Evolutionary conservation across 2,797 vertebrate species (phyloP).

Genomic region (Apodemus agrarius): DNA sequence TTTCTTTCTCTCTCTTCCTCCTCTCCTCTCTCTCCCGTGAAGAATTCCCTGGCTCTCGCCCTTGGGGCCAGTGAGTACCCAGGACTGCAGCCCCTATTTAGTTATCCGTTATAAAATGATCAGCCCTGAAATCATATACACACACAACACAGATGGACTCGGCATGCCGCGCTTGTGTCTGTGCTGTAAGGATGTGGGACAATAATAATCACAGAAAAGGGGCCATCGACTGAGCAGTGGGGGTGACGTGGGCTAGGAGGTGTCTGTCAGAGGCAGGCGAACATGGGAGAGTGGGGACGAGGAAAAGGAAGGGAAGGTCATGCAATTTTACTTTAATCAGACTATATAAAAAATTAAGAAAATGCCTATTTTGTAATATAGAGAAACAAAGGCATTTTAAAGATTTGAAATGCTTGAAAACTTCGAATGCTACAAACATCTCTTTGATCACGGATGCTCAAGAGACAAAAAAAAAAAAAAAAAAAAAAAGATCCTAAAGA

Average conservation of each 20-base stretch:
- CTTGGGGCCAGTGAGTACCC: background rate
- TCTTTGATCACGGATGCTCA: background rate
- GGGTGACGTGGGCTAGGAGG: background rate
- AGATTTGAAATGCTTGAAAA: background rate
- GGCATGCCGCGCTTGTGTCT: background rate
- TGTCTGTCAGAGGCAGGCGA: background rate
- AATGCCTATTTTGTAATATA: background rate
- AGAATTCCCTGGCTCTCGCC: no score
- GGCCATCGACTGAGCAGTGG: background rate
- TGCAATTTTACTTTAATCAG: background rate
- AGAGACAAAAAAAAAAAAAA: slow-evolving; percentile 8
- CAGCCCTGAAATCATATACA: background rate
- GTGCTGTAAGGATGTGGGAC: background rate
- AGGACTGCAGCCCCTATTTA: background rate
- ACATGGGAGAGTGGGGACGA: background rate
- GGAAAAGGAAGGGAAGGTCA: background rate
- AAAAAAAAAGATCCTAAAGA: background rate
- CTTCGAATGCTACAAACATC: slow-evolving; percentile 1
- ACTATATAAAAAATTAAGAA: background rate
- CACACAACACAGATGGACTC: background rate
- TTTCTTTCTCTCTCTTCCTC: no score
- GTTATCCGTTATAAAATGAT: background rate
- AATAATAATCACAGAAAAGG: background rate
- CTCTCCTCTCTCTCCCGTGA: no score
- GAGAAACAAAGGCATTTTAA: background rate